phyloP scores from a whole-genome alignment of 2,113 vertebrate species.

The Leptocoma aspasia region DNA sequence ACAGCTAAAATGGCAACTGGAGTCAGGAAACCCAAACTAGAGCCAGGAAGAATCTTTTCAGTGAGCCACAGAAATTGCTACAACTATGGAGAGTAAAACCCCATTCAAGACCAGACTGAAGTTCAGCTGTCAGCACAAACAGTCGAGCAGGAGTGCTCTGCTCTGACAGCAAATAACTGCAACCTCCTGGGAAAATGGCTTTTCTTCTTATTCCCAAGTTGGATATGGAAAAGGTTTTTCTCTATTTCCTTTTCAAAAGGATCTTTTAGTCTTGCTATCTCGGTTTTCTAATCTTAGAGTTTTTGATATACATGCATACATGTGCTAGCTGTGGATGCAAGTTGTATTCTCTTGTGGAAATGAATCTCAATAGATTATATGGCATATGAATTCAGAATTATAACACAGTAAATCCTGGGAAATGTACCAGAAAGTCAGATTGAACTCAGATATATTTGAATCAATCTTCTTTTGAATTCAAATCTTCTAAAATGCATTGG shows the following conservation, averaged over 20 bases:
- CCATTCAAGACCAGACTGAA: neutral
- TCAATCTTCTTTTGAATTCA: constrained; percentile 23
- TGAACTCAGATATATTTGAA: constrained; percentile 8
- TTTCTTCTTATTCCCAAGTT: neutral
- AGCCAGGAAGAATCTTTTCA: neutral
- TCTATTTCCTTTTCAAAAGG: neutral
- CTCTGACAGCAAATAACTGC: neutral
- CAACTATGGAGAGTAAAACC: neutral
- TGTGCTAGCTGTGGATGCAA: neutral
- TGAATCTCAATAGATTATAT: neutral
- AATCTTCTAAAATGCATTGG: neutral
- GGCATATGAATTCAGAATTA: neutral
- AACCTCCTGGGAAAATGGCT: neutral
- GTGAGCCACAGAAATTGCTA: neutral
- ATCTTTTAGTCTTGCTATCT: neutral
- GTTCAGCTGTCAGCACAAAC: neutral
- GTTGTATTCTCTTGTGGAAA: constrained; percentile 6
- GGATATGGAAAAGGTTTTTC: neutral
- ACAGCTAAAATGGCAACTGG: neutral
- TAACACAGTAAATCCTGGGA: constrained; percentile 11
- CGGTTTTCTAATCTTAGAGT: neutral
- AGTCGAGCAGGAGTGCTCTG: neutral
- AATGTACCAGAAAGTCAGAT: constrained; percentile 9
- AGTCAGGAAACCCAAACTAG: neutral
- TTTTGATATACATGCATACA: neutral